A percentile compares a stretch with the other conserved stretches of the same genome.
phyloP scores from a whole-genome alignment of 2,888 invertebrate genomes.

The Pomacea canaliculata region DNA sequence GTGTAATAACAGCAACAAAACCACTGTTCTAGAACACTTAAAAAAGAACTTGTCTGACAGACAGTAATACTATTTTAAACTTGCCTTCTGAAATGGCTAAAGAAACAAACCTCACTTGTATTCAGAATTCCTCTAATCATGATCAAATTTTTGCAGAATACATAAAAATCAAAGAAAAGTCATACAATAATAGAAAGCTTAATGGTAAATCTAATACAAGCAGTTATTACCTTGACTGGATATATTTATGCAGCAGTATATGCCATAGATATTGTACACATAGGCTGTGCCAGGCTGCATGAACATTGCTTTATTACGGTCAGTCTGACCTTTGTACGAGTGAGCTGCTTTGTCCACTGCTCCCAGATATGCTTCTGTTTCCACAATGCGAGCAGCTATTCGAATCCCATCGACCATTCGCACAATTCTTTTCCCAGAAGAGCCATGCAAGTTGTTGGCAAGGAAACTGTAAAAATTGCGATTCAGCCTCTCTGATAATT shows the following conservation, averaged over 20 bases:
- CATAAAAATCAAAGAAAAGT: too few relatives aligned
- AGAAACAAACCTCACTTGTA: too few relatives aligned
- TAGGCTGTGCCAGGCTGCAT: conserved; percentile 80
- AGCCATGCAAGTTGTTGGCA: conserved; percentile 73
- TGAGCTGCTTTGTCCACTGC: conserved; percentile 78
- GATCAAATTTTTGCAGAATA: too few relatives aligned
- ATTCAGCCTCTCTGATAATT: conserved; percentile 29
- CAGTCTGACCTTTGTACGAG: conserved; percentile 76
- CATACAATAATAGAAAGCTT: too few relatives aligned
- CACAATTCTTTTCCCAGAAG: conserved; percentile 77
- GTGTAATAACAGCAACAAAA: too few relatives aligned
- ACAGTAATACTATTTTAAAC: too few relatives aligned
- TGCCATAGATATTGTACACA: conserved; percentile 82
- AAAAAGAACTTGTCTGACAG: too few relatives aligned
- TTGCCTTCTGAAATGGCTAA: too few relatives aligned
- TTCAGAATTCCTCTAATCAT: too few relatives aligned
- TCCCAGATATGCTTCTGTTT: conserved; percentile 82
- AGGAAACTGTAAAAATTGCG: conserved; percentile 53
- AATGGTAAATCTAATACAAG: too few relatives aligned
- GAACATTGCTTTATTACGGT: conserved; percentile 79
- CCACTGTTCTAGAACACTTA: too few relatives aligned
- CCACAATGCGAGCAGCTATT: conserved; percentile 78
- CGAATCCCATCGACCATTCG: conserved; percentile 71
- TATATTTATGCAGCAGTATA: conserved; percentile 82
- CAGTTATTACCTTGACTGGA: conserved; percentile 74